Evolutionary conservation across 1,140 invertebrate species (phyloP).

Genomic region (Dinoponera quadriceps): DNA sequence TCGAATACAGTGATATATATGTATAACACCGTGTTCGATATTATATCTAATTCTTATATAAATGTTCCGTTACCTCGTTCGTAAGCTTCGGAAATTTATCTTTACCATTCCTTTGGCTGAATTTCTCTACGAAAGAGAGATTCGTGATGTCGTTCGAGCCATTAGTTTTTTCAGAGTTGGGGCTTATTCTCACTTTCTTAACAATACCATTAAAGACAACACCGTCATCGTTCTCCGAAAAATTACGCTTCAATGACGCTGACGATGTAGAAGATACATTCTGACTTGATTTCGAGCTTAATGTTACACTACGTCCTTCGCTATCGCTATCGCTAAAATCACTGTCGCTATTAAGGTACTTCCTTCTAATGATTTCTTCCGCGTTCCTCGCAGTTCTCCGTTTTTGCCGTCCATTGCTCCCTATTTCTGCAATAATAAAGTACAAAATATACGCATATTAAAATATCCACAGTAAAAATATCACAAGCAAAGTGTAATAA

Average conservation of each 20-base stretch:
- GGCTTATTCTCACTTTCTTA: conserved; percentile 73
- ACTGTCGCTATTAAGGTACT: conserved; percentile 72
- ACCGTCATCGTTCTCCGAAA: conserved; percentile 61
- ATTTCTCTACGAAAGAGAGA: conserved; percentile 75
- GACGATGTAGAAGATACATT: conserved; percentile 68
- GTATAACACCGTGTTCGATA: conserved; percentile 52
- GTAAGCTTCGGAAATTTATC: conserved; percentile 78
- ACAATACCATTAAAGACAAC: conserved; percentile 45
- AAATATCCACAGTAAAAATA: background rate
- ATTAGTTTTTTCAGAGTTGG: conserved; percentile 37
- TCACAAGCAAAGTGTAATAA: background rate
- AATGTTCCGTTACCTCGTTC: conserved; percentile 74
- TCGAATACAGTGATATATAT: background rate
- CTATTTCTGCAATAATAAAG: conserved; percentile 26
- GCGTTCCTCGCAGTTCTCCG: conserved; percentile 79
- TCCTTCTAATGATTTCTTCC: conserved; percentile 79
- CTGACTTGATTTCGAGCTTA: conserved; percentile 71
- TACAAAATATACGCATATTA: conserved; percentile 34
- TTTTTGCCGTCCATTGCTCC: conserved; percentile 73
- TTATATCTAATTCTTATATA: background rate
- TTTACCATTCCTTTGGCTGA: conserved; percentile 77
- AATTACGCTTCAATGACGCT: conserved; percentile 75
- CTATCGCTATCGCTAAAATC: conserved; percentile 74
- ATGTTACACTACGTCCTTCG: conserved; percentile 60
- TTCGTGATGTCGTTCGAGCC: conserved; percentile 49